Evolutionary conservation across 64 coral and sea anemone genomes (phyloP).

Genomic region (Acropora tenuis): DNA sequence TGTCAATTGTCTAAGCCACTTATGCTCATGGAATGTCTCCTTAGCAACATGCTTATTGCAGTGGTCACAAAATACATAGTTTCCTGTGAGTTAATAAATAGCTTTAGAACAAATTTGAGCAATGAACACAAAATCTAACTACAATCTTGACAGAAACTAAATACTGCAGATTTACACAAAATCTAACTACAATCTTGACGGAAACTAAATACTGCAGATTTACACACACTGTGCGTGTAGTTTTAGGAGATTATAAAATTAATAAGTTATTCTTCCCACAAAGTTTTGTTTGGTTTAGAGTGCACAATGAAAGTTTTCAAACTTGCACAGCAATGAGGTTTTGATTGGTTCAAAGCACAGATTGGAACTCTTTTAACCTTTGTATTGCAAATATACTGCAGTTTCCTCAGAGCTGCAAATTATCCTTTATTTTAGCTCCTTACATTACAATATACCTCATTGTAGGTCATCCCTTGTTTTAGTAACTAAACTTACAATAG

Average conservation of each 20-base stretch:
- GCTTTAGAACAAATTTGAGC: neutral
- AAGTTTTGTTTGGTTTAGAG: no score
- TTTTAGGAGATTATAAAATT: no score
- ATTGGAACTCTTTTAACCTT: no score
- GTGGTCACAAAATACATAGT: slow-evolving; percentile 39
- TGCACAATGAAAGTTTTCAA: no score
- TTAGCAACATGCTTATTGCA: slow-evolving; percentile 30
- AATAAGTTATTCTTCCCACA: no score
- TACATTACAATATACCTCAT: no score
- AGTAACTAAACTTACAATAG: neutral
- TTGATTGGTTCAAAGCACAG: no score
- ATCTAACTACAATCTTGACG: neutral
- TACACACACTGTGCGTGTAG: neutral
- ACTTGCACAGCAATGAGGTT: no score
- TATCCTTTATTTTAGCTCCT: no score
- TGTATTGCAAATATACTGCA: no score
- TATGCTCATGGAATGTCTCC: slow-evolving; percentile 28
- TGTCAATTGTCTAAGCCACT: neutral
- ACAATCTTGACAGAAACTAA: neutral
- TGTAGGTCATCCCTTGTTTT: no score
- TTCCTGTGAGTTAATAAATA: neutral
- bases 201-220: neutral
- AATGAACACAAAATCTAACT: neutral
- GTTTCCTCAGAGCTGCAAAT: no score
- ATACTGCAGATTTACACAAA: neutral